Base-by-base conservation (phyloP, 1,140 invertebrate genomes). In the Gryon sp. region DNA sequence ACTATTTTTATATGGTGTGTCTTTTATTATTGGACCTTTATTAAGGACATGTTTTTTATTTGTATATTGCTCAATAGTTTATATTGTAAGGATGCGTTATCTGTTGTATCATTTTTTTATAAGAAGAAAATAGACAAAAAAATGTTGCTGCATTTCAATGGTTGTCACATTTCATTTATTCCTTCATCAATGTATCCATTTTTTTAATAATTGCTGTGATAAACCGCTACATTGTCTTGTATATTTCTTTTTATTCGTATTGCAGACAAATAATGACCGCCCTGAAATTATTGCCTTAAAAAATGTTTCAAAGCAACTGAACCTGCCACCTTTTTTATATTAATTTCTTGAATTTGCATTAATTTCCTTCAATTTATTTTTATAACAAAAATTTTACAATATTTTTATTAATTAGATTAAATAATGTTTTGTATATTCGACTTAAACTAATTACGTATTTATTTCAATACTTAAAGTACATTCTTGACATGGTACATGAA, bases 401-500 rank as follows among this genome's bases (percentile, higher is more conserved):
- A 2, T 18, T 4, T 38, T 36, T 15, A 11, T 59, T 45, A 12
- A 14, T 34, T 22, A 11, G 6, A 41, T 45, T 45, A 15, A 24
- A 2, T 40, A n/a, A n/a, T n/a, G n/a, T 9, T 19, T 19, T 30
- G 28, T 46, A 16, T 1, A 24, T 9, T 24, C 18, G 6, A 52
- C 19, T 65, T 26, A 38, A n/a, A n/a, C 7, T 15, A 45, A 12
- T 82, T 60, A 85, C 59, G 83, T 87, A 83, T 89, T 88, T 19
- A 93, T 85, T 80, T 90, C 80, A 72, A 93, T 90, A 59, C 88
- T 85, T 81, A 93, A 90, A 4, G 92, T 93, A 86, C 93, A 94
- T 78, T 93, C 91, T 79, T 91, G 89, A 86, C 93, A 94, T 28
- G 87, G 87, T 50, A 93, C 84, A 0, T 86, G 70, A 26, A 86